Evolutionary conservation across 2,113 vertebrate genomes (phyloP).

Genomic region (Hucho hucho): DNA sequence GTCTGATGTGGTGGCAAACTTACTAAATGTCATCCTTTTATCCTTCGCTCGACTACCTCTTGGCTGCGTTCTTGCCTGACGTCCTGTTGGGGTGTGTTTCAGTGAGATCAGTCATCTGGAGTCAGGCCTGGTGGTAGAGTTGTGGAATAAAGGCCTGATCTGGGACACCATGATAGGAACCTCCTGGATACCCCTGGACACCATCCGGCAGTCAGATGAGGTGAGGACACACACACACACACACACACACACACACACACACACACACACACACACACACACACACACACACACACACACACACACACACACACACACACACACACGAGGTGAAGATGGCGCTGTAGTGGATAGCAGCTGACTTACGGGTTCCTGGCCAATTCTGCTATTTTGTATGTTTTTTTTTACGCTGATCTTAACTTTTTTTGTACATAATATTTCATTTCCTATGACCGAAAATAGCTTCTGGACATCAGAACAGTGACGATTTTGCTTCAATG

Average conservation of each 20-base stretch:
- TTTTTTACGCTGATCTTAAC: too few species aligned
- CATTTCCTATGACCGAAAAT: too few species aligned
- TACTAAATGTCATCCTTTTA: too few species aligned
- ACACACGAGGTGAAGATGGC: neutral
- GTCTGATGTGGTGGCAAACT: too few species aligned
- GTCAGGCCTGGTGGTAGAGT: constrained; percentile 91
- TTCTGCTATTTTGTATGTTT: too few species aligned
- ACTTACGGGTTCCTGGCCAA: too few species aligned
- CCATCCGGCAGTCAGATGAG: constrained; percentile 89
- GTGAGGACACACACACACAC: constrained; percentile 63
- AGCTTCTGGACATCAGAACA: too few species aligned
- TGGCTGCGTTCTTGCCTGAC: too few species aligned
- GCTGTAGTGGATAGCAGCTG: too few species aligned
- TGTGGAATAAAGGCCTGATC: constrained; percentile 98
- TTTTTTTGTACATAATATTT: too few species aligned
- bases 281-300: neutral
- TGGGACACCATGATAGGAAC: constrained; percentile 98
- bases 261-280: neutral
- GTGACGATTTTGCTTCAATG: too few species aligned
- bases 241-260: neutral
- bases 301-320: neutral
- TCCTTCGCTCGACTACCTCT: too few species aligned
- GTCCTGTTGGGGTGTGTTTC: constrained; percentile 10
- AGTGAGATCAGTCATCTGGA: constrained; percentile 95
- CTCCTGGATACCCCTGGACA: constrained; percentile 86